phyloP scores from a whole-genome alignment of 2,797 vertebrate species.

The Gambelia wislizenii region DNA sequence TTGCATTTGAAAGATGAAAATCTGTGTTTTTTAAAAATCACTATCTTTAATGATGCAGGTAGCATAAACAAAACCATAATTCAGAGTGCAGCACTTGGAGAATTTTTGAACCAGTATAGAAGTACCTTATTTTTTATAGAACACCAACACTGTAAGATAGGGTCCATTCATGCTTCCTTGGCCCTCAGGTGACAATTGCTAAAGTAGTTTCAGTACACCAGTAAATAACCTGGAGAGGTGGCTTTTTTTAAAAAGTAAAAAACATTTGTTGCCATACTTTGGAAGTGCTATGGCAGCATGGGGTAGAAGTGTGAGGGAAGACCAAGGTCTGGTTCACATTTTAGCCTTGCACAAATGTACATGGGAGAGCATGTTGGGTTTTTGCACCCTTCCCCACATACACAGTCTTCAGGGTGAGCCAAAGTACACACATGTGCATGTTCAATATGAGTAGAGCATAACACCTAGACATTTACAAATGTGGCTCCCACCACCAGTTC shows the following conservation, averaged over 20 bases:
- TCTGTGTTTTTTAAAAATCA: not conserved
- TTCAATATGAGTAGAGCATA: no score
- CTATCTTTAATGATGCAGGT: not conserved
- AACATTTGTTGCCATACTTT: not conserved
- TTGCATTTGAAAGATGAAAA: not conserved
- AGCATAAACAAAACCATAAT: slow-evolving; percentile 8
- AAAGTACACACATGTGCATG: not conserved
- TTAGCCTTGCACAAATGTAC: not conserved
- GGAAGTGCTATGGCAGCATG: not conserved
- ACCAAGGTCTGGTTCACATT: not conserved
- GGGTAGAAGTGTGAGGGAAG: not conserved
- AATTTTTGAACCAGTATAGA: not conserved
- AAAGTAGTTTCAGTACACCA: not conserved
- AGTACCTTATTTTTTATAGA: not conserved
- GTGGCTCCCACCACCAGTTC: not conserved
- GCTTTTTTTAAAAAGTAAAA: not conserved
- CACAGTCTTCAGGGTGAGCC: not conserved
- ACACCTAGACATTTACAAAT: not conserved
- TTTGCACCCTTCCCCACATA: not conserved
- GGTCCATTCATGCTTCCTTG: not conserved
- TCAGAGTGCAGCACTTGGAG: not conserved
- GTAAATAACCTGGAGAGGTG: not conserved
- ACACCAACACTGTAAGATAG: not conserved
- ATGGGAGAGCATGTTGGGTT: not conserved
- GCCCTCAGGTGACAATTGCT: not conserved